Base-by-base conservation (phyloP, 2,113 vertebrate genomes). In the Ceyx margarethae region DNA sequence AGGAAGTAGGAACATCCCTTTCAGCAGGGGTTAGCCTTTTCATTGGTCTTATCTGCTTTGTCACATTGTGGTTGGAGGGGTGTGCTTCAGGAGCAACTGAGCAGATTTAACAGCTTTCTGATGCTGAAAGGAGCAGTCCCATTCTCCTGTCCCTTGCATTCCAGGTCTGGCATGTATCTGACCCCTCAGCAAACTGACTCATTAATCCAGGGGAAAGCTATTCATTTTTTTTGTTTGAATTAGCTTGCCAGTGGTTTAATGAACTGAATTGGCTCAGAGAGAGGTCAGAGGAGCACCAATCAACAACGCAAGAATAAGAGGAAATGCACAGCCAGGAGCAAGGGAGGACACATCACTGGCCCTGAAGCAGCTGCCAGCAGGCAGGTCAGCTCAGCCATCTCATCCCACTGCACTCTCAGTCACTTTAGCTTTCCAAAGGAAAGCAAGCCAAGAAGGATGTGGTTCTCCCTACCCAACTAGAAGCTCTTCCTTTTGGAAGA, bases 1-100 rank as follows among this genome's bases (percentile, higher is more conserved):
- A 89, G 95, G 95, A 96, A 96, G 72, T 77, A 42, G 81, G 93
- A 94, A 89, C 95, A 95, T 95, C 94, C 79, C 72, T 95, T 96
- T 90, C 95, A 91, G 94, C 93, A 90, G 93, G 89, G 94, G 87
- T 91, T 95, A 80, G 87, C 56, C 91, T 90, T 95, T 96, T 95
- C 85, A 95, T 95, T 69, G 82, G 90, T 60, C 60, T 93, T 85
- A 83, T 94, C 91, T 91, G 51, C 56, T 85, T 94, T 96, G 93
- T 95, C 78, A 72, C 58, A 9, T 66, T 65, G 33, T 2, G 2
- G 50, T 29, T 28, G 14, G 67, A 90, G 72, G 64, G n/a, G 40
- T 66, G 61, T 67, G 58, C 78, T 91, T 60, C 75, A 85, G n/a
- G 64, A 92, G 64, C 75, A 87, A 48, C 91, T 71, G 60, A 91